A percentile compares a stretch with the other conserved stretches of the same genome.
These are phyloP conservation scores for Leptoteleia sp. DNA, from an alignment of 1,140 invertebrate genomes.

Conservation along the genomic window DNA sequence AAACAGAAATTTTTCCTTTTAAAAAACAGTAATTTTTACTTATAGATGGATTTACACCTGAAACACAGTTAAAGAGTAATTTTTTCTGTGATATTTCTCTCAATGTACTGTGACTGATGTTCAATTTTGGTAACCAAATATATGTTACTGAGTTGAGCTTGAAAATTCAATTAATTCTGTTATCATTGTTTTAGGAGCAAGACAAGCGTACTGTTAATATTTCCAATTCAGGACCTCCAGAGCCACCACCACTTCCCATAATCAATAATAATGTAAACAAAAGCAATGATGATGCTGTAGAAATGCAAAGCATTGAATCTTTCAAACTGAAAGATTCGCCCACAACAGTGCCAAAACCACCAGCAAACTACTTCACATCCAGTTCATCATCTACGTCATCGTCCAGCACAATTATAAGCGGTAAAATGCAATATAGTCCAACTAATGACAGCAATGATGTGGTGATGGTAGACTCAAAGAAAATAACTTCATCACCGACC, in stretches of 20 bases:
- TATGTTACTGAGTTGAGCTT: too few species aligned
- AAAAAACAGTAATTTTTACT: too few species aligned
- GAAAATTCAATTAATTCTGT: too few species aligned
- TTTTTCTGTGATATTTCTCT: too few species aligned
- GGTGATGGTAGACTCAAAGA: slow-evolving; percentile 44
- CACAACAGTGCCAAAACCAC: slow-evolving; percentile 83
- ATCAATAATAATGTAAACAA: slow-evolving; percentile 71
- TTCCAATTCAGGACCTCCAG: slow-evolving; percentile 60
- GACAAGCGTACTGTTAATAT: slow-evolving; percentile 67
- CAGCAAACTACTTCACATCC: slow-evolving; percentile 84
- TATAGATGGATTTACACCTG: too few species aligned
- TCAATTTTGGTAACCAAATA: too few species aligned
- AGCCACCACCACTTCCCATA: slow-evolving; percentile 68
- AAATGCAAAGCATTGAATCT: slow-evolving; percentile 88
- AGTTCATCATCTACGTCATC: slow-evolving; percentile 52
- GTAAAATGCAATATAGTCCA: slow-evolving; percentile 29
- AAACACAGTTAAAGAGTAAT: too few species aligned
- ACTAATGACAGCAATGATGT: slow-evolving; percentile 29
- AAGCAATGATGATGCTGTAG: slow-evolving; percentile 81
- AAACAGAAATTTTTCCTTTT: too few species aligned
- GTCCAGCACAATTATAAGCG: slow-evolving; percentile 51
- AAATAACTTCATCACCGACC: slow-evolving; percentile 15
- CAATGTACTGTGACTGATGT: too few species aligned
- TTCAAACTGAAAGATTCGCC: slow-evolving; percentile 85
- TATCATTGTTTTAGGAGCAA: slow-evolving; percentile 72